Evolutionary conservation across 2,888 invertebrate genomes (phyloP), one percentile per base, ranked within the genome.

Genomic region (Nezara viridula): DNA sequence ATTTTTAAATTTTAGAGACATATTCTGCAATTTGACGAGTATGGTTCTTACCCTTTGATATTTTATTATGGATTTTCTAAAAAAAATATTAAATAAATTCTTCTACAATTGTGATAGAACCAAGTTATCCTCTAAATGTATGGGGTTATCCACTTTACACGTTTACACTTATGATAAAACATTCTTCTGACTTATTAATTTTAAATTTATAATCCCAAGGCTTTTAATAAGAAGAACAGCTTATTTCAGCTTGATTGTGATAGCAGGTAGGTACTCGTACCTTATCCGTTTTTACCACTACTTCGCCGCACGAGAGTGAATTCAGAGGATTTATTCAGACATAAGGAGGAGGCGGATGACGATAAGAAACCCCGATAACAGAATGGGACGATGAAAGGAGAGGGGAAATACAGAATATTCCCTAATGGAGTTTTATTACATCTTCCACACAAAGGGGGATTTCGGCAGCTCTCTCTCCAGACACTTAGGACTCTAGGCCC

Each of bases 351-450:
- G 77, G 37, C 73, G 73, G 37, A 37, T 37, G 37, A 37, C n/a
- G 81, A 81, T 81, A 81, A 81, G 81, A 44, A 81, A 81, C 44
- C 12, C n/a, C 44, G 44, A 81, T 81, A 81, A 81, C 81, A 81
- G 81, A 47, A 60, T 14, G 81, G n/a, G 44, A 77, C 44, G 81
- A 81, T 81, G 81, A 81, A 81, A 81, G 77, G 77, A 81, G 81
- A 44, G 44, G 44, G 81, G 81, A 47, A 47, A 81, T 81, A 81
- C 81, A 81, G 81, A 81, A 47, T 81, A 81, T 81, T 81, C 81
- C 81, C 81, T 86, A 86, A 86, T 86, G 86, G 86, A 86, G 86
- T 86, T 86, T 86, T 86, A 86, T 86, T 86, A 86, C 52, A 86
- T 32, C 86, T 40, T 55, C 52, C 86, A 55, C 52, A 52, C 50